A percentile compares a stretch with the other conserved stretches of the same genome.
These are phyloP conservation scores for Ceratosolen fusciceps DNA, from an alignment of 1,140 invertebrate species.

Conservation along the genomic window DNA sequence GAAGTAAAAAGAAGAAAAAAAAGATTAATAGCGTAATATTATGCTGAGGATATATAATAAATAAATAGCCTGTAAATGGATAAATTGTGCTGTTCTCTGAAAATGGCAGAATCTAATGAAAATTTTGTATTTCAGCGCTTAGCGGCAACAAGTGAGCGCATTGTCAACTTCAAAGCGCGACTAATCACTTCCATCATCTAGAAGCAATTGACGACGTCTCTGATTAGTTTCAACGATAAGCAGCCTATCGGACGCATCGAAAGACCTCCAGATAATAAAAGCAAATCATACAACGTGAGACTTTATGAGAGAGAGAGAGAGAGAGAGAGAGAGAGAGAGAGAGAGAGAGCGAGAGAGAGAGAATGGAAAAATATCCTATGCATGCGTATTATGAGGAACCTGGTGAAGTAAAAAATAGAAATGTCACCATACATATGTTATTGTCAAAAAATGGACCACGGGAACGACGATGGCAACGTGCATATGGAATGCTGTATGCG, in stretches of 20 bases:
- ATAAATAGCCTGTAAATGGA: too few relatives aligned
- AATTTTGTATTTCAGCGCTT: conserved; percentile 75
- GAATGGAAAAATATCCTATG: not conserved
- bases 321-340: conserved; percentile 6
- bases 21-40: too few relatives aligned
- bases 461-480: conserved; percentile 64
- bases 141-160: conserved; percentile 87
- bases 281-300: not conserved
- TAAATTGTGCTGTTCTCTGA: not conserved
- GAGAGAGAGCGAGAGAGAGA: conserved; percentile 9
- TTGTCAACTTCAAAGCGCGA: conserved; percentile 92
- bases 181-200: conserved; percentile 89
- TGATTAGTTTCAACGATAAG: not conserved
- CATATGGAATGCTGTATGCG: conserved; percentile 18
- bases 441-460: conserved; percentile 57
- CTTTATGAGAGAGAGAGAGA: not conserved
- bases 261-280: not conserved
- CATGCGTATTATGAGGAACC: not conserved
- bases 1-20: too few relatives aligned
- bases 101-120: conserved; percentile 4
- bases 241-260: not conserved
- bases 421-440: conserved; percentile 35
- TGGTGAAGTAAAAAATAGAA: not conserved
- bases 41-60: too few relatives aligned
- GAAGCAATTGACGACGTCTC: conserved; percentile 14